These are phyloP conservation scores for Chrysomallon squamiferum DNA, from an alignment of 1,140 invertebrate genomes.

Conservation along the genomic window DNA sequence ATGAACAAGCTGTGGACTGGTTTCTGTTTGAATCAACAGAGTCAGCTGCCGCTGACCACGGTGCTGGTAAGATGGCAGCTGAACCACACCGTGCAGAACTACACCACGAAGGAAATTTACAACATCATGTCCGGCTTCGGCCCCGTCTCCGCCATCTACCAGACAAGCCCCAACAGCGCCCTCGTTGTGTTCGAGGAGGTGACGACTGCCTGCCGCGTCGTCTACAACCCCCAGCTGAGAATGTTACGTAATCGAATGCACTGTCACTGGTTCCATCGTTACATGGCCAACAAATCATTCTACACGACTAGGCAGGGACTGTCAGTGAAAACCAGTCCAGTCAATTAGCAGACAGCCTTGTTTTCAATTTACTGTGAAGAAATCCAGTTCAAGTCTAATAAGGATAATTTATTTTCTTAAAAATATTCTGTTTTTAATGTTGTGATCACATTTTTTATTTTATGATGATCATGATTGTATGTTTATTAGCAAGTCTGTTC, in stretches of 20 bases:
- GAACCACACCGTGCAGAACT: neutral
- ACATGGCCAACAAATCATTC: slow-evolving; percentile 4
- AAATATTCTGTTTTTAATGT: too few species aligned
- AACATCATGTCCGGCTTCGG: neutral
- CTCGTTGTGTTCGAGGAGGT: slow-evolving; percentile 3
- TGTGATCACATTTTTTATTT: too few species aligned
- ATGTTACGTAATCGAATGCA: neutral
- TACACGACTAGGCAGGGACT: neutral
- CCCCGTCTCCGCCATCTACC: slow-evolving; percentile 4
- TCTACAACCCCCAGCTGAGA: neutral
- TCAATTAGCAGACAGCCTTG: too few species aligned
- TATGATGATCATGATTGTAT: too few species aligned
- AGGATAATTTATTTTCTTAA: too few species aligned
- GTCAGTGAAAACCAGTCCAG: too few species aligned
- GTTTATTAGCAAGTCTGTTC: too few species aligned
- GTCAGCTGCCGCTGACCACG: neutral
- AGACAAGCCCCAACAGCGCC: neutral
- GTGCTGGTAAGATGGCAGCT: neutral
- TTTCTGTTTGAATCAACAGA: neutral
- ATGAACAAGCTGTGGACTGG: neutral
- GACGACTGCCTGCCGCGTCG: neutral
- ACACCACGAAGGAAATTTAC: neutral
- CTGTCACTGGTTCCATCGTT: slow-evolving; percentile 1
- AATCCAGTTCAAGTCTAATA: too few species aligned
- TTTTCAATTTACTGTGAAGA: too few species aligned